Evolutionary conservation across 2,797 vertebrate genomes (phyloP).

Genomic region (Ctenopoma kingsleyae): DNA sequence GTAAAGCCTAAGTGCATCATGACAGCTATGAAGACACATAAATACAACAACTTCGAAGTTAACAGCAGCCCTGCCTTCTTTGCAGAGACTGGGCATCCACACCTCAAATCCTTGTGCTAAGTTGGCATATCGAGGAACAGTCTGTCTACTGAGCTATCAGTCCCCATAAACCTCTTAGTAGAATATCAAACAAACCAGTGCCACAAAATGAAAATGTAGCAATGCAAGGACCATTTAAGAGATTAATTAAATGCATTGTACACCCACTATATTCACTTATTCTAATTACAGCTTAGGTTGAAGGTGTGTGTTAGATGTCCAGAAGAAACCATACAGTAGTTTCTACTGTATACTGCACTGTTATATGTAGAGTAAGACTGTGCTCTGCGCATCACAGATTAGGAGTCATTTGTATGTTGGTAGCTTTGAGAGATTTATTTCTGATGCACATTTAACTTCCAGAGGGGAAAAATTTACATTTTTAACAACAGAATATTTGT

Average conservation of each 20-base stretch:
- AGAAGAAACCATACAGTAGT: neutral
- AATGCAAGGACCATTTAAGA: neutral
- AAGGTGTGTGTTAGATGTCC: neutral
- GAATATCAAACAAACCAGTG: neutral
- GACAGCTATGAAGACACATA: no score
- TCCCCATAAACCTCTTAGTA: neutral
- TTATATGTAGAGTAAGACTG: neutral
- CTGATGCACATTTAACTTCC: neutral
- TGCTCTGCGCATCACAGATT: neutral
- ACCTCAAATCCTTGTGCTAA: neutral
- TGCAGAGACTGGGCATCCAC: neutral
- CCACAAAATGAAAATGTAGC: no score
- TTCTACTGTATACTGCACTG: conserved; percentile 5
- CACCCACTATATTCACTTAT: neutral
- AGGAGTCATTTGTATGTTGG: neutral
- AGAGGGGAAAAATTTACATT: neutral
- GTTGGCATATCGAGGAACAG: neutral
- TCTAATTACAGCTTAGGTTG: neutral
- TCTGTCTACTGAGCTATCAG: no score
- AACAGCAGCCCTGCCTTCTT: neutral
- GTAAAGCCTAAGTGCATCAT: no score
- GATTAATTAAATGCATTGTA: neutral
- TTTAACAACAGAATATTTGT: neutral
- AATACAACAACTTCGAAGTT: no score
- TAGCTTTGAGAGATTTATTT: neutral